phyloP scores from a whole-genome alignment of 2,888 invertebrate genomes.

The Elegia similella region DNA sequence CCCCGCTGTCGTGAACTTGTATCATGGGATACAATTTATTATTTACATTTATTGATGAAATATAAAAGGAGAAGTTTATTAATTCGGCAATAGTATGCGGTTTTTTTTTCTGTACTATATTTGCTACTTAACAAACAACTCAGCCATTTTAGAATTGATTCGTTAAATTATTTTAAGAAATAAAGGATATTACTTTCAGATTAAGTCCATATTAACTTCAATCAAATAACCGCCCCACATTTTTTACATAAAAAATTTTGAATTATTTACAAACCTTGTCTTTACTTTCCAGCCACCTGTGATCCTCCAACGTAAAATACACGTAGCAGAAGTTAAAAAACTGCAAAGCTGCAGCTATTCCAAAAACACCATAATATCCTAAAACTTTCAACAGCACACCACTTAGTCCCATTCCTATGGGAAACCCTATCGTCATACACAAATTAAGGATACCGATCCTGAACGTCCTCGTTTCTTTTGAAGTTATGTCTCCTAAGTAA shows the following conservation, averaged over 20 bases:
- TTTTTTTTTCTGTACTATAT: too few species aligned
- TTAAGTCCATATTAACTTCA: too few species aligned
- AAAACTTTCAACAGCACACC: conserved; percentile 58
- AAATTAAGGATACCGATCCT: conserved; percentile 79
- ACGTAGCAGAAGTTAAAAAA: conserved; percentile 71
- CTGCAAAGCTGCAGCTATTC: conserved; percentile 62
- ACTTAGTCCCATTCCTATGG: conserved; percentile 70
- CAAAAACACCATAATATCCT: conserved; percentile 81
- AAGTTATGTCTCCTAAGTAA: conserved; percentile 83
- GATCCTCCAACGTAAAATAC: conserved; percentile 63
- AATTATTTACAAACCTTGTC: conserved; percentile 51
- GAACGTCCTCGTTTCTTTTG: conserved; percentile 79
- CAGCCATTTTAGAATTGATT: too few species aligned
- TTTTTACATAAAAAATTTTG: conserved; percentile 6
- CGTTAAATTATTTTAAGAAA: too few species aligned
- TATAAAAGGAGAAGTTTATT: too few species aligned
- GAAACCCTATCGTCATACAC: conserved; percentile 75
- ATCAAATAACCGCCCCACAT: too few species aligned
- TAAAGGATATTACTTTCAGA: too few species aligned
- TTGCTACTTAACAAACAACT: too few species aligned
- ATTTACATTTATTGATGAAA: too few species aligned
- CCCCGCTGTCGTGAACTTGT: too few species aligned
- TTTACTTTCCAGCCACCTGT: conserved; percentile 65
- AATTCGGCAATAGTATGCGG: too few species aligned
- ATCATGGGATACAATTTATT: too few species aligned